Conservation (phyloP, 2,888 invertebrate species). For the Drosophila buzzatii region DNA sequence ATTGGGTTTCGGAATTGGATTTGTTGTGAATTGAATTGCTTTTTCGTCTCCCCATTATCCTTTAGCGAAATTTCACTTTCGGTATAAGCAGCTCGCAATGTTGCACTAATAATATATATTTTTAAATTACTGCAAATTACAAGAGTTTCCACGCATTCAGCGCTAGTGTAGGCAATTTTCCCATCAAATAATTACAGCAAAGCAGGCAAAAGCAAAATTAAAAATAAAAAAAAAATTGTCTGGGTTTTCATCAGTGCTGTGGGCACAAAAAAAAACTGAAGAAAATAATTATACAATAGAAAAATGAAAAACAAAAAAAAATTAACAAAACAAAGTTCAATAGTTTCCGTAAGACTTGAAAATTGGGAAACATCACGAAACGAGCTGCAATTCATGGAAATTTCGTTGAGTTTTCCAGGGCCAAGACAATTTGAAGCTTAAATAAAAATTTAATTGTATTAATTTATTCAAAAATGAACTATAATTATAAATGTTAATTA, state of each 20-base stretch:
- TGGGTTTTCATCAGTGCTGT: constrained; percentile 9
- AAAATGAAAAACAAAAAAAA: constrained; percentile 10
- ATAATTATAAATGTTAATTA: background rate
- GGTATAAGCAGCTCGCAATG: constrained; percentile 18
- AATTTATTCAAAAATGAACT: background rate
- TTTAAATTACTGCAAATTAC: constrained; percentile 53
- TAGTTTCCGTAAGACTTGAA: constrained; percentile 38
- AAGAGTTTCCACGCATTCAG: constrained; percentile 35
- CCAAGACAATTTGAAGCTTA: background rate
- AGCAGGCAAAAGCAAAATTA: constrained; percentile 42
- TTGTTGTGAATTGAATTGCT: background rate
- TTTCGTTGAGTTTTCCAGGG: background rate
- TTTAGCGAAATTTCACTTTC: constrained; percentile 25
- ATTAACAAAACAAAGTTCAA: constrained; percentile 33
- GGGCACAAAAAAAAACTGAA: constrained; percentile 14
- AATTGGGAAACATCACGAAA: constrained; percentile 21
- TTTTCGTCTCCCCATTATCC: background rate
- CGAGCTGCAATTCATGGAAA: background rate
- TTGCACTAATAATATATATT: constrained; percentile 38
- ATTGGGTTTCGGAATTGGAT: background rate
- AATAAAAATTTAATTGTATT: background rate
- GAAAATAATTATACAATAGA: constrained; percentile 32
- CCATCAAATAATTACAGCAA: constrained; percentile 36
- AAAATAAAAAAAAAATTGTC: constrained; percentile 16
- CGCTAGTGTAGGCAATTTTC: constrained; percentile 41